Conservation (phyloP, 2,888 invertebrate genomes). For the Rhingia rostrata region DNA sequence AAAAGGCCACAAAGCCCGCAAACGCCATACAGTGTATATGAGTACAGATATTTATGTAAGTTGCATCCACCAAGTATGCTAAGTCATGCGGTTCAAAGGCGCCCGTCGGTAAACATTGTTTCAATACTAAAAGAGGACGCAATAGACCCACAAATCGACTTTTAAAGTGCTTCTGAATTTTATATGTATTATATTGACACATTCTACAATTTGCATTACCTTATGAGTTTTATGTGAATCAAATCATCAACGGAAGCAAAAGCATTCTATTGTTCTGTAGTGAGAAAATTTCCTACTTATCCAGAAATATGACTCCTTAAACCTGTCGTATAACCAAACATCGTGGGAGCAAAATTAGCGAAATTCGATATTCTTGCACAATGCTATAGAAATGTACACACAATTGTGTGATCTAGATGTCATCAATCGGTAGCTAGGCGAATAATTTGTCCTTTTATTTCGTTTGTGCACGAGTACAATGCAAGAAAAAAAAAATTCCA, state of each 20-base stretch:
- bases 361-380: conserved; percentile 56
- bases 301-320: conserved; percentile 56
- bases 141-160: conserved; percentile 26
- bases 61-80: conserved; percentile 50
- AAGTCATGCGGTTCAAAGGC: conserved; percentile 69
- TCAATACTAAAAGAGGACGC: conserved; percentile 18
- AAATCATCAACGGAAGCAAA: neutral
- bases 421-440: conserved; percentile 68
- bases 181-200: conserved; percentile 13
- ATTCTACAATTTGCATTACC: conserved; percentile 14
- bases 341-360: conserved; percentile 70
- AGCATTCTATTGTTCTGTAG: neutral
- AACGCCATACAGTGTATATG: conserved; percentile 38
- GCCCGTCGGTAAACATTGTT: conserved; percentile 61
- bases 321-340: conserved; percentile 36
- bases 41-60: conserved; percentile 34
- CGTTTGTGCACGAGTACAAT: conserved; percentile 29
- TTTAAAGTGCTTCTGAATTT: conserved; percentile 51
- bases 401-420: conserved; percentile 47
- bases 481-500: conserved; percentile 31
- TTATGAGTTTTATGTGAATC: neutral
- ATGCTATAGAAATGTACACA: conserved; percentile 43
- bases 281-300: conserved; percentile 18
- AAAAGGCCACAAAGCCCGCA: conserved; percentile 56
- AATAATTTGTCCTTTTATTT: conserved; percentile 69